Evolutionary conservation across 2,113 vertebrate genomes (phyloP), one percentile per base, ranked within the genome.

Genomic region (Narcine bancroftii): DNA sequence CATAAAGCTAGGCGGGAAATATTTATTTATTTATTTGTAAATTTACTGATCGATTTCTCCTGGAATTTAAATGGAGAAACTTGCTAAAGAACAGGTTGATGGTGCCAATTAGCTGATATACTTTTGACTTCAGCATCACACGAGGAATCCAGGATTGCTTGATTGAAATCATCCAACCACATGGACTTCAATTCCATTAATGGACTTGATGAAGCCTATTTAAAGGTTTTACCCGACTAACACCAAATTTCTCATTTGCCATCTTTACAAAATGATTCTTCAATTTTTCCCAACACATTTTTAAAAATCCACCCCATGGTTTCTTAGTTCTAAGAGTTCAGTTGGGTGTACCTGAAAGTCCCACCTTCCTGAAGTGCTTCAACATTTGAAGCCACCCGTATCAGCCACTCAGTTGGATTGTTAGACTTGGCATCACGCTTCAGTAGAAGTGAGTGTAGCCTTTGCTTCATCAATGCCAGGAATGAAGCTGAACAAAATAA

Each of bases 321-420:
- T 87, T 21, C 81, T 36, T n/a, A 36, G 53, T 53, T 9, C 24
- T 7, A 36, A 4, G 17, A 33, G 36, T 36, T 10, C 6, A 24
- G 6, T 77, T 56, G 47, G 89, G 39, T 63, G 81, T 93, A 99
- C 98, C 98, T 98, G 95, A 99, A 99, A 2, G 98, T 99, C 29
- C 98, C 98, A 0, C 97, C 98, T 95, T 99, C 98, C 94, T 99
- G 98, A n/a, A 99, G 95, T 0, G 98, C 97, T 45, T 95, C 96
- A 36, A 97, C 96, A 93, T 98, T 97, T 33, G 95, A 96, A n/a
- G 98, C 98, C 81, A 97, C 98, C 72, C 96, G 96, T 6, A 96
- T 93, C 71, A 99, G 97, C 98, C 98, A 99, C 85, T 96, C 97
- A 45, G 94, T 94, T 3, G 94, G 81, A 6, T 93, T 92, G 39